Evolutionary conservation across 2,888 invertebrate species (phyloP), one percentile per base, ranked within the genome.

Genomic region (Anorthoa munda): DNA sequence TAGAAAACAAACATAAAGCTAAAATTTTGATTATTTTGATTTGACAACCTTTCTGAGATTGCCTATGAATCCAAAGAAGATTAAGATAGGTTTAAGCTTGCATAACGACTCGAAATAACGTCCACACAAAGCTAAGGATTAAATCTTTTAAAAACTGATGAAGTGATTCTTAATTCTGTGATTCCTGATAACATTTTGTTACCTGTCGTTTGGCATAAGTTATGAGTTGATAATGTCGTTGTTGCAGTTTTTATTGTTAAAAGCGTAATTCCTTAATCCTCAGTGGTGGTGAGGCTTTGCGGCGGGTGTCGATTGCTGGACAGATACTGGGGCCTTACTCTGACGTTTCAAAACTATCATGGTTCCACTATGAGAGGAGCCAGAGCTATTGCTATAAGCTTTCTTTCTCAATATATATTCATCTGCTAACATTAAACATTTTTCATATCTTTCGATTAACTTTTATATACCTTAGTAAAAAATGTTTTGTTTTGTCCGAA

Each of bases 301-400:
- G 72, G 73, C 45, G 60, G 81, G 87, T 88, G 89, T 90, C 90
- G 90, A 90, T 90, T 90, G 89, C 87, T 60, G 66, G 69, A 21
- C 58, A 84, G 88, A 89, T 89, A 86, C 50, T 71, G 39, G 1
- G 39, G 39, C 39, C 39, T 39, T 39, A 39, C 39, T 39, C 39
- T 39, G 39, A 39, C 9, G 39, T 39, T 39, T 39, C 9, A 39
- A 39, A 7, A 39, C 39, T 39, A 39, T 39, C 39, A 39, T 39
- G 39, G 9, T 39, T 39, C 39, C 39, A 39, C 39, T 31, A 7
- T 31, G 31, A 31, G 7, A 31, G 31, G 31, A 31, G 31, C 31
- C 31, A 31, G 31, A 31, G 31, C 4, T 31, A n/a, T n/a, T n/a
- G n/a, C n/a, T n/a, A n/a, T n/a, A n/a, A 31, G 31, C 4, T 31